Evolutionary conservation across 2,797 vertebrate genomes (phyloP), one percentile per base, ranked within the genome.

Genomic region (Cynodonichthys magdalenae): DNA sequence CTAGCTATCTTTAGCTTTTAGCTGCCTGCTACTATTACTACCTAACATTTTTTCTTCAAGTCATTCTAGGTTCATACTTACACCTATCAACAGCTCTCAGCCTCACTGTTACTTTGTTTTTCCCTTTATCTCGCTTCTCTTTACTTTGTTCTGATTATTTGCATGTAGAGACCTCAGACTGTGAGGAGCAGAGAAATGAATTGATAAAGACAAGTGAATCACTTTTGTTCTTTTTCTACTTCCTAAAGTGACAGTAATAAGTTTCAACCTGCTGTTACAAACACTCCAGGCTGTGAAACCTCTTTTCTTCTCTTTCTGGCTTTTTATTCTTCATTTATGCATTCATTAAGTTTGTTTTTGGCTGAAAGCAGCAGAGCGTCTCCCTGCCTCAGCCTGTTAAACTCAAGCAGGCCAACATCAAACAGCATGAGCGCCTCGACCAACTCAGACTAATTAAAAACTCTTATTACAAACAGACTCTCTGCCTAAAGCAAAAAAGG

Each of bases 341-440:
- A 1, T 50, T 55, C 41, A 36, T 58, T 15, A 61, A 64, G 57
- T 45, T 19, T 31, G 63, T 63, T 67, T 59, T 42, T 41, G 47
- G 20, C 36, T 15, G 45, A 15, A 24, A 47, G 54, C 52, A 19
- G 48, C 31, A 15, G 19, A 59, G 42, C n/a, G 58, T 64, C 62
- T 77, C 65, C 59, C 24, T 39, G 41, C 60, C 61, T 68, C 11
- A 19, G 36, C 74, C 63, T 17, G 49, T 81, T 77, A 85, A 81
- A 64, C 46, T 29, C 28, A 58, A 80, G 71, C n/a, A 28, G 51
- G 50, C 47, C 58, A 48, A 76, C 80, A 84, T 84, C 69, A 80
- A 66, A 77, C 47, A 15, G 42, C 36, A n/a, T 24, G 31, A 18
- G 31, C 49, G 53, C 59, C 62, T 52, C 48, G 0, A 3, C 4